These are phyloP conservation scores for Mimachlamys varia DNA, from an alignment of 2,888 invertebrate genomes.

Conservation along the genomic window DNA sequence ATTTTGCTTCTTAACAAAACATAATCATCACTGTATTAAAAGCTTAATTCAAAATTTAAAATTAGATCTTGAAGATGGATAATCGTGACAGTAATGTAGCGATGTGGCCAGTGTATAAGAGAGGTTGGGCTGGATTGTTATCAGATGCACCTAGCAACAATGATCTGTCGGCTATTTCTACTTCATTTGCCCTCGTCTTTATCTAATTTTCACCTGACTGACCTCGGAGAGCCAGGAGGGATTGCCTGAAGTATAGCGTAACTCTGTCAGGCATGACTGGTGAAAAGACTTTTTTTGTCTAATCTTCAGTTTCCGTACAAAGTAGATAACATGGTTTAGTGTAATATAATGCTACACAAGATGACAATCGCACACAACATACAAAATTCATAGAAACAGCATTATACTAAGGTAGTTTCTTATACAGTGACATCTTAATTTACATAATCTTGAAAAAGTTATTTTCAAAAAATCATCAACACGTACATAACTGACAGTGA, in stretches of 20 bases:
- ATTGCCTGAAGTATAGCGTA: not conserved
- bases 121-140: not conserved
- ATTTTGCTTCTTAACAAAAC: not conserved
- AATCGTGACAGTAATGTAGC: not conserved
- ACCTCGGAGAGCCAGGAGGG: not conserved
- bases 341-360: not conserved
- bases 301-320: not conserved
- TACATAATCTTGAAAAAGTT: too few species aligned
- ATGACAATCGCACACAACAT: not conserved
- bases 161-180: constrained; percentile 17
- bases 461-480: too few species aligned
- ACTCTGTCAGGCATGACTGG: not conserved
- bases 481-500: too few species aligned
- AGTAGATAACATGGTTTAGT: constrained; percentile 8
- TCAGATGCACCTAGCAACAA: not conserved
- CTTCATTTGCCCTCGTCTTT: not conserved
- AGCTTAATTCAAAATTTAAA: not conserved
- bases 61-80: not conserved
- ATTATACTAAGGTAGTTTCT: too few species aligned
- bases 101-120: not conserved
- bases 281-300: constrained; percentile 1
- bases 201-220: constrained; percentile 15
- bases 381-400: too few species aligned
- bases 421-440: too few species aligned
- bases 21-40: not conserved